Base-by-base conservation (phyloP, 2,797 vertebrate species). In the Coregonus suidteri region DNA sequence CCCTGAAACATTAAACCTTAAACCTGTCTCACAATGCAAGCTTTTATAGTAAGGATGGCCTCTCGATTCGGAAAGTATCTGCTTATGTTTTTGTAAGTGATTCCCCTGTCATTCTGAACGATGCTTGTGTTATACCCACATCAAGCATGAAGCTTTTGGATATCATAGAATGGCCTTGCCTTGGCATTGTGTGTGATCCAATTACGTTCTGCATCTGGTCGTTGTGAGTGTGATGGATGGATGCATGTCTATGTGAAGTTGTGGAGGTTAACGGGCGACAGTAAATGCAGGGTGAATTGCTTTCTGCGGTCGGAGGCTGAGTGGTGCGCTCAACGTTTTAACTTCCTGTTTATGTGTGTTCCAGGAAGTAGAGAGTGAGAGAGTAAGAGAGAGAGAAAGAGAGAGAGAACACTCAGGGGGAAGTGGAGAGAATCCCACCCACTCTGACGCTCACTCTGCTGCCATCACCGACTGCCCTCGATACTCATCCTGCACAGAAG, bases 271-370 rank as follows among this genome's bases (percentile, higher is more conserved):
- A 25, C 7, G 59, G 20, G 20, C 59, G 9, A 0, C 30, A 85
- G 59, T 81, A 85, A 88, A 90, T 91, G 82, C 72, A 70, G 54
- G 35, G 34, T 47, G 6, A 54, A 53, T 85, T 79, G 81, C 84
- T 90, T 87, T 86, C 67, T 85, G 89, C 81, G 89, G 91, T 91
- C 87, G 86, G 71, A 83, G 84, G 75, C 85, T 86, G 75, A 82
- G 78, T 78, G 72, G 85, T 86, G 75, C 81, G 77, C 79, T 81
- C 13, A 62, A 86, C 89, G 86, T 81, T 76, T 83, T 68, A 31
- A 14, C 92, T 98, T 98, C 97, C 96, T 98, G 96, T 97, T 97
- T 97, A 93, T 94, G 4, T 97, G 93, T 94, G 93, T 84, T 35
- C 90, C 96, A 98, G 97, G 97, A 98, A 98, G 94, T 72, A 88